Evolutionary conservation across 1,140 invertebrate species (phyloP).

Genomic region (Drosophila pachea): DNA sequence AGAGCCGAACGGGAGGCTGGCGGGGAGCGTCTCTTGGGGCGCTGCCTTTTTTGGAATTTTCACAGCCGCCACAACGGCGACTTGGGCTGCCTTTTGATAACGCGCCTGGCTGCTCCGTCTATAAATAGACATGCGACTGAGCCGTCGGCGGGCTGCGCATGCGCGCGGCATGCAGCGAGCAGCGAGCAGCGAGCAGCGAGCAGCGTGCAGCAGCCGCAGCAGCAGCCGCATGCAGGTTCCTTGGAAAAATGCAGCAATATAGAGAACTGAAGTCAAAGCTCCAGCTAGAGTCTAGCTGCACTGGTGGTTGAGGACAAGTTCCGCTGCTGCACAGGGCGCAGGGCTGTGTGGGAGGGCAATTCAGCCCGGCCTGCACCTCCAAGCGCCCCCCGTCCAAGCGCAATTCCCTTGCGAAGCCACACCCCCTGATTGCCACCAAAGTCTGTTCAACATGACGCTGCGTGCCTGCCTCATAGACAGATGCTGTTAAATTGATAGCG

Average conservation of each 20-base stretch:
- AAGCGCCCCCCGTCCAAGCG: no score
- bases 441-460: not conserved
- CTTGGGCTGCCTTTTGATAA: slow-evolving; percentile 39
- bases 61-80: slow-evolving; percentile 38
- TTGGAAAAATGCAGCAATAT: slow-evolving; percentile 61
- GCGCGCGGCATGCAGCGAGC: slow-evolving; percentile 21
- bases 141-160: slow-evolving; percentile 16
- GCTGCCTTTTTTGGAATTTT: slow-evolving; percentile 52
- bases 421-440: not conserved
- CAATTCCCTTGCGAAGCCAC: not conserved
- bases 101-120: slow-evolving; percentile 41
- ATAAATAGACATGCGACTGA: slow-evolving; percentile 55
- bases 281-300: not conserved
- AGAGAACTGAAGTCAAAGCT: not conserved
- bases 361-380: not conserved
- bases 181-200: slow-evolving; percentile 1
- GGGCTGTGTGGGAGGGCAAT: slow-evolving; percentile 44
- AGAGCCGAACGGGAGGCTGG: not conserved
- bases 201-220: not conserved
- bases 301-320: slow-evolving; percentile 41
- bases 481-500: slow-evolving; percentile 76
- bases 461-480: slow-evolving; percentile 69
- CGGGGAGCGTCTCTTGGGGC: slow-evolving; percentile 26
- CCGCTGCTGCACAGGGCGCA: slow-evolving; percentile 13
- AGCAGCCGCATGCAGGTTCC: slow-evolving; percentile 56